phyloP scores from a whole-genome alignment of 2,797 vertebrate species.

The Darevskia mixta region DNA sequence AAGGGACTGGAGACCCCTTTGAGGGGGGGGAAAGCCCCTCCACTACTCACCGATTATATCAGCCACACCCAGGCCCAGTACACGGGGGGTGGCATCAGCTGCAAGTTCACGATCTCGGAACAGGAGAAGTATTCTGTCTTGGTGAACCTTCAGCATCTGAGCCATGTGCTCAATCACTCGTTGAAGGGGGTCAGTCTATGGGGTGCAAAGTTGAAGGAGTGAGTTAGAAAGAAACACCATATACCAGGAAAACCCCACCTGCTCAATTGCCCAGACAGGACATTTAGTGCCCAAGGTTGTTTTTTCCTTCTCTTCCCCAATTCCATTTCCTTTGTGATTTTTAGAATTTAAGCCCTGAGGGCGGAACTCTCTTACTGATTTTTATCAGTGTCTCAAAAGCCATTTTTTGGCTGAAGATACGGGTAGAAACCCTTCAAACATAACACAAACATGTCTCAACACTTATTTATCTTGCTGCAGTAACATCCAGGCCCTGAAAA shows the following conservation, averaged over 20 bases:
- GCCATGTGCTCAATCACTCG: constrained; percentile 46
- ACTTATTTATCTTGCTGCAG: not conserved
- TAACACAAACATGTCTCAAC: too few relatives aligned
- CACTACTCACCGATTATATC: constrained; percentile 58
- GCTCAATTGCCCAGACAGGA: too few relatives aligned
- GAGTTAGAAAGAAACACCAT: too few relatives aligned
- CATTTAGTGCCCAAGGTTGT: not conserved
- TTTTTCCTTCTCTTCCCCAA: too few relatives aligned
- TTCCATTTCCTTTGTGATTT: too few relatives aligned
- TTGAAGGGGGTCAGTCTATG: constrained; percentile 50
- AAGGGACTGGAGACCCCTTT: not conserved
- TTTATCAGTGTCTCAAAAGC: too few relatives aligned
- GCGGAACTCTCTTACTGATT: too few relatives aligned
- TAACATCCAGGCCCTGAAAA: not conserved
- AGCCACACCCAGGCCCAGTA: constrained; percentile 49
- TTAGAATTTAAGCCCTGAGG: too few relatives aligned
- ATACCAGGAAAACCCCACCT: too few relatives aligned
- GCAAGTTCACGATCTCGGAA: constrained; percentile 45
- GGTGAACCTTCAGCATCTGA: constrained; percentile 27
- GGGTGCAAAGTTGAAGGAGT: not conserved
- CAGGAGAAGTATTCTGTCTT: constrained; percentile 49
- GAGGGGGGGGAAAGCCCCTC: too few relatives aligned
- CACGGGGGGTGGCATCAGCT: constrained; percentile 28
- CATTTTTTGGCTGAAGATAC: too few relatives aligned
- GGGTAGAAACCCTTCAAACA: too few relatives aligned